Evolutionary conservation across 2,888 invertebrate species (phyloP), one percentile per base, ranked within the genome.

Genomic region (Scrobipalpa atriplicella): DNA sequence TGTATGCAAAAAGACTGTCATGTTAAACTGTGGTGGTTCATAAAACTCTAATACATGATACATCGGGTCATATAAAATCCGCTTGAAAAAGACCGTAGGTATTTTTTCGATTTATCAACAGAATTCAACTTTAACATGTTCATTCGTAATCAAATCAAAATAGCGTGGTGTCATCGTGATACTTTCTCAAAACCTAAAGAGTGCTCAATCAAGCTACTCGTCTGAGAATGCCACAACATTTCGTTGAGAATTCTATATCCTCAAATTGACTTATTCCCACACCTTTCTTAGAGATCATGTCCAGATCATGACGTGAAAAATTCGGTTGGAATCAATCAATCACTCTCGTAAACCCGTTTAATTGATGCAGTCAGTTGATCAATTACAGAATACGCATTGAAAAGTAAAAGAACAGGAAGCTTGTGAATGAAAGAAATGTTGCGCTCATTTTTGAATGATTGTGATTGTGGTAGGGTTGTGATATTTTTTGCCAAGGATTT

Each of bases 341-440:
- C 83, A 83, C 72, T 60, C 52, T 19, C 69, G 75, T 71, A 75
- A 65, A 75, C 71, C 75, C 73, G 77, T 80, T 79, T 80, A 78
- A 83, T 82, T 79, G 80, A 79, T 80, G 73, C 70, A 75, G 73
- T 83, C 81, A 81, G 74, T 81, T 78, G 75, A 81, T 79, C 78
- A 78, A 78, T 81, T 79, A 68, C 60, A 7, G 11, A 73, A 71
- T 74, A 74, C 69, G 71, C 75, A 79, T 79, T 75, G 74, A 74
- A 68, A 71, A 76, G 78, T 79, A 75, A 75, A 75, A 56, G 80
- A 81, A 78, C 77, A 79, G 82, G 79, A 80, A 79, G 72, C 69
- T 43, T 64, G 54, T 21, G 62, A 61, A 66, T 68, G 21, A 7
- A 18, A 39, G 60, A 64, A 19, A 54, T 51, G 47, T 47, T 9